Base-by-base conservation (phyloP, 2,113 vertebrate genomes). In the Lasiurus cinereus region DNA sequence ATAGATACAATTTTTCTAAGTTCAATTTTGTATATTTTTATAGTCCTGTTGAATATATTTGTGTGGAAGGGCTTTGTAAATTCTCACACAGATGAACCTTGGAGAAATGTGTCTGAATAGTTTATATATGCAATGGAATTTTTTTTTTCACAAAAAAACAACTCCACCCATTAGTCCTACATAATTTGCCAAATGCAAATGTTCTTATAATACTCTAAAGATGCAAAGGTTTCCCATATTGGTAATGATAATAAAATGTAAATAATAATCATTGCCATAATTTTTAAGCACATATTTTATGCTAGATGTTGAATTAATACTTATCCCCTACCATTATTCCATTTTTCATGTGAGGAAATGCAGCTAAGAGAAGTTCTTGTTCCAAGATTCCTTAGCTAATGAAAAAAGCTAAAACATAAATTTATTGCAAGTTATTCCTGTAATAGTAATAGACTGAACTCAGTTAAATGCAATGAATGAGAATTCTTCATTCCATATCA, bases 101-200 rank as follows among this genome's bases (percentile, higher is more conserved):
- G 54, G 24, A 83, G 22, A 88, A 70, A 88, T 21, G 11, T 90
- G 6, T 62, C 67, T 88, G n/a, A 77, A 21, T 78, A 48, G 72
- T 72, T 78, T 56, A 91, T 48, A 73, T 5, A 19, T 59, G 56
- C 8, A 86, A 86, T 39, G 2, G 43, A 82, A 11, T n/a, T 66
- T 39, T 66, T 83, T 83, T 78, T 72, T 39, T 5, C n/a, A 77
- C 54, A 64, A 72, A 72, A 94, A 56, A 12, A 67, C 7, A 88
- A 83, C 11, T 39, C 31, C 43, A 66, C 66, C 52, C 52, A 62
- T 76, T 36, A 59, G 21, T 87, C 5, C 33, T 36, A 21, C 29
- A 48, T 66, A 91, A 94, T 79, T 78, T 92, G 15, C 72, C 64
- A 92, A 94, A 79, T 59, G 36, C 31, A 92, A 83, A 27, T 88